These are phyloP conservation scores for Marasmarcha lunaedactyla DNA, from an alignment of 2,888 invertebrate species.

Conservation along the genomic window DNA sequence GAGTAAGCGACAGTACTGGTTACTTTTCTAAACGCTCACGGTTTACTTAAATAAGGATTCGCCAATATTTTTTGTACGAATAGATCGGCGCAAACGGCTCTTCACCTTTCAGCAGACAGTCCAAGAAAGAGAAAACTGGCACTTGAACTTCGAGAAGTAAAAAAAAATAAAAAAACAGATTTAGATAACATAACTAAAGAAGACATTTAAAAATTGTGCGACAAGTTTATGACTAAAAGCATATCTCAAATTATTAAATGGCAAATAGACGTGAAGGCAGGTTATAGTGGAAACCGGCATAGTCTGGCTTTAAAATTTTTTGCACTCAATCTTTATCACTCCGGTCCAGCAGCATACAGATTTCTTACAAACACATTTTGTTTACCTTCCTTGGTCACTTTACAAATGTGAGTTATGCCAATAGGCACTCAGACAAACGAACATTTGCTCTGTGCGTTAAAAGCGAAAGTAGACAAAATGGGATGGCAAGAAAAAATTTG, in stretches of 20 bases:
- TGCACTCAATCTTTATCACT: constrained; percentile 15
- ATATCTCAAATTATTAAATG: constrained; percentile 14
- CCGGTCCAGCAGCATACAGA: constrained; percentile 13
- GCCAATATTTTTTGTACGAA: background rate
- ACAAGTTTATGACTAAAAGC: constrained; percentile 6
- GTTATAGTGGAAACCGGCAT: background rate
- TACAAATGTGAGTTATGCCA: too few species aligned
- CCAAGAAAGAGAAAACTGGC: constrained; percentile 9
- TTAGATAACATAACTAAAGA: constrained; percentile 10
- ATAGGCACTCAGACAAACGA: constrained; percentile 11
- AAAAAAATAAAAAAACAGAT: constrained; percentile 6
- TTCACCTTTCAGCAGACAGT: too few species aligned
- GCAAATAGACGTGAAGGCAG: constrained; percentile 4
- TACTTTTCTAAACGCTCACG: too few species aligned
- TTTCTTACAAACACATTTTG: too few species aligned
- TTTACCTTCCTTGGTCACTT: constrained; percentile 12
- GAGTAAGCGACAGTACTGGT: too few species aligned
- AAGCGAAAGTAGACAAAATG: too few species aligned
- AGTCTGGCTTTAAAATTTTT: constrained; percentile 12
- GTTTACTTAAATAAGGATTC: too few species aligned
- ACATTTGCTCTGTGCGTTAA: constrained; percentile 8
- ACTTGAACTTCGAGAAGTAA: constrained; percentile 6
- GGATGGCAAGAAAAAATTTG: constrained; percentile 15
- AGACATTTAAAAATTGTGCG: constrained; percentile 8
- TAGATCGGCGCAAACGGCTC: constrained; percentile 2